These are phyloP conservation scores for Hyperoplus lanceolatus DNA, from an alignment of 2,797 vertebrate genomes.

Conservation along the genomic window DNA sequence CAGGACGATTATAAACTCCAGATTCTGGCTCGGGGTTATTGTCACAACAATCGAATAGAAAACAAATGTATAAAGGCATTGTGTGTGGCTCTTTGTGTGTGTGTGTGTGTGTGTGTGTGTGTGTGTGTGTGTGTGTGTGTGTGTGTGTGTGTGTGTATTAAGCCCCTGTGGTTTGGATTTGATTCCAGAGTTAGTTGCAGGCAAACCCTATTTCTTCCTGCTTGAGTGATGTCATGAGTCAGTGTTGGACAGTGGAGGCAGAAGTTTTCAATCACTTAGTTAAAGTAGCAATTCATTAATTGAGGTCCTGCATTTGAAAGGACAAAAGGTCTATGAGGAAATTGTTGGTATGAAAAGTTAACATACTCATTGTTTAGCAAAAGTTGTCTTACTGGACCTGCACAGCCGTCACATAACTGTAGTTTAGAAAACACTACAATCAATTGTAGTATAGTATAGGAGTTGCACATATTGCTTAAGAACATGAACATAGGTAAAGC, in stretches of 20 bases:
- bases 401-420: neutral
- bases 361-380: neutral
- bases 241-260: constrained; percentile 4
- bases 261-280: constrained; percentile 12
- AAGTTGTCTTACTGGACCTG: neutral
- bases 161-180: constrained; percentile 29
- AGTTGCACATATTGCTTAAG: too few species aligned
- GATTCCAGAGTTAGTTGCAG: constrained; percentile 33
- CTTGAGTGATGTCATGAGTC: constrained; percentile 23
- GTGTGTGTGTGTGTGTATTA: neutral
- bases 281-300: constrained; percentile 4
- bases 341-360: neutral
- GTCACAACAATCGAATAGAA: constrained; percentile 47
- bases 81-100: constrained; percentile 13
- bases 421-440: neutral
- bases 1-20: constrained; percentile 58
- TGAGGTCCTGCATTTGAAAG: constrained; percentile 5
- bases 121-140: too few species aligned
- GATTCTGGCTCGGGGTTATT: constrained; percentile 52
- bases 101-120: neutral
- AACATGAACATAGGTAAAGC: neutral
- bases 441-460: neutral
- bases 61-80: constrained; percentile 47
- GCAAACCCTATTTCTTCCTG: constrained; percentile 12
- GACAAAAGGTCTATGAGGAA: neutral